phyloP scores from a whole-genome alignment of 2,888 invertebrate species.

The Cancer borealis region DNA sequence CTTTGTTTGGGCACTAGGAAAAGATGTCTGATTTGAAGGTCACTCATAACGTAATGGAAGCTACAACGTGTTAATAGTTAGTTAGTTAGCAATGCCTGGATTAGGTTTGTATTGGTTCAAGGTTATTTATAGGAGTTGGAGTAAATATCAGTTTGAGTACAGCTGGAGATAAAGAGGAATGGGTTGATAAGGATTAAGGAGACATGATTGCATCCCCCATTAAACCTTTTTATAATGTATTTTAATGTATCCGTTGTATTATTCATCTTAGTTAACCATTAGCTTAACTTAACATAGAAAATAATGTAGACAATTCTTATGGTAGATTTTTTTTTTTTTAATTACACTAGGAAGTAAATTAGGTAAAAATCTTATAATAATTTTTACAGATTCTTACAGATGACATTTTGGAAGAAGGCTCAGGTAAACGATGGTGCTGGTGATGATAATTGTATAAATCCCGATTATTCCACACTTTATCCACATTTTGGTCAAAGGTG shows the following conservation, averaged over 20 bases:
- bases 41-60: neutral
- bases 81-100: neutral
- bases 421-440: too few relatives aligned
- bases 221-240: neutral
- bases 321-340: neutral
- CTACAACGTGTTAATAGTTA: neutral
- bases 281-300: neutral
- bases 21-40: slow-evolving; percentile 6
- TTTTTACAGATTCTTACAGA: too few relatives aligned
- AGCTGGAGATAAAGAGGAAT: neutral
- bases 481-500: too few relatives aligned
- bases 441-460: too few relatives aligned
- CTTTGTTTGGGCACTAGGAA: neutral
- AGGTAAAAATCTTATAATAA: neutral
- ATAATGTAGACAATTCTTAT: neutral
- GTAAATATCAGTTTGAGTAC: neutral
- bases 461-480: too few relatives aligned
- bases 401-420: too few relatives aligned
- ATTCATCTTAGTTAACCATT: neutral
- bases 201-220: neutral
- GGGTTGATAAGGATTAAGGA: neutral
- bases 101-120: neutral
- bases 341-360: neutral
- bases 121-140: neutral
- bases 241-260: neutral